Evolutionary conservation across 2,113 vertebrate genomes (phyloP).

Genomic region (Dicentrarchus labrax): DNA sequence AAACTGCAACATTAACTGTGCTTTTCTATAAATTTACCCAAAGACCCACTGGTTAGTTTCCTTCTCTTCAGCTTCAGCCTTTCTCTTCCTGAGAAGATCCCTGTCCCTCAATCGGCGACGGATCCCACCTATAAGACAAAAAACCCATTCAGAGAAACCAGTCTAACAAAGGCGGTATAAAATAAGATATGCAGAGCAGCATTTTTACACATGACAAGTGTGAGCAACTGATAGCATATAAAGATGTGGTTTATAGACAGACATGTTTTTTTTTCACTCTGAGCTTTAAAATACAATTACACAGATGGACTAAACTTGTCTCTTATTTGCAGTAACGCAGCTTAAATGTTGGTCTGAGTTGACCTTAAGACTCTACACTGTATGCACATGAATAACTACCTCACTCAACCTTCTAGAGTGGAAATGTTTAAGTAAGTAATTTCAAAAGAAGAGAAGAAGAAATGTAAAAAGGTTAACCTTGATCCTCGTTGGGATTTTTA

Average conservation of each 20-base stretch:
- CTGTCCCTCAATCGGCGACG: constrained; percentile 88
- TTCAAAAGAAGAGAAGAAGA: neutral
- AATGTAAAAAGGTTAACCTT: constrained; percentile 76
- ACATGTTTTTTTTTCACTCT: neutral
- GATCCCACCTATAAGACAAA: constrained; percentile 77
- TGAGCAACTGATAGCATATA: constrained; percentile 13
- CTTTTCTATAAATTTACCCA: constrained; percentile 84
- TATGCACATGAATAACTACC: constrained; percentile 11
- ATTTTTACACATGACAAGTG: neutral
- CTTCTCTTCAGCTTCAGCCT: constrained; percentile 89
- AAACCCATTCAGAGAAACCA: constrained; percentile 37
- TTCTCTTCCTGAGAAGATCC: constrained; percentile 91
- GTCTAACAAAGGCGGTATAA: neutral
- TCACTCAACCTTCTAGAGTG: neutral
- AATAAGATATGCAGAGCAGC: constrained; percentile 8
- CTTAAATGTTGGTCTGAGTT: constrained; percentile 5
- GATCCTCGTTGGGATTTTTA: constrained; percentile 67
- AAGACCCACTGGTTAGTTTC: constrained; percentile 88
- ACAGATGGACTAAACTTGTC: neutral
- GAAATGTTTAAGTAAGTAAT: neutral
- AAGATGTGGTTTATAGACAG: neutral
- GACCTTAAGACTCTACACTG: neutral
- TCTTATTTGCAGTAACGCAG: neutral
- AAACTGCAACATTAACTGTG: constrained; percentile 23
- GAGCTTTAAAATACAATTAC: neutral